Base-by-base conservation (phyloP, 2,113 vertebrate species). In the Tapirus terrestris region DNA sequence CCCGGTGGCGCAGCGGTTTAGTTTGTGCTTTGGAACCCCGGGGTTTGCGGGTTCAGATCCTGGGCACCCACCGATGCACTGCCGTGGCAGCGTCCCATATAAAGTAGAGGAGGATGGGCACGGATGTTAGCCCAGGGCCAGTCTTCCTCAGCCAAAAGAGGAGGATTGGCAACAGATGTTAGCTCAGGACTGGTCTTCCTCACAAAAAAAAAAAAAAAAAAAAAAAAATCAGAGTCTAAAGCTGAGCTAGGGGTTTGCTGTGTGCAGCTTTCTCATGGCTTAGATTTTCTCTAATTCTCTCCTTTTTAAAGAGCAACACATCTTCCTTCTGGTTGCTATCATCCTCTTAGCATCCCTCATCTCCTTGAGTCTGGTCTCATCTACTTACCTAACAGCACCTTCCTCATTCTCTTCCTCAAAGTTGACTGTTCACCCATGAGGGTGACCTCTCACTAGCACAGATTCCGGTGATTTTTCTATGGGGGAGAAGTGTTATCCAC, bases 281-380 rank as follows among this genome's bases (percentile, higher is more conserved):
- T 96, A 29, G 68, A 77, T 95, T 91, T 96, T 94, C n/a, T 65
- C 53, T 45, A 85, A 85, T 80, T 79, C 33, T 89, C 58, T 80
- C 61, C 23, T 85, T 96, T 76, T 67, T 80, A 56, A 95, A 87
- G 36, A 7, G 21, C 27, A 81, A n/a, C 8, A 79, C 53, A 21
- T 81, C 33, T 91, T 75, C 39, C 67, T 73, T 80, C 65, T 48
- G 39, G n/a, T 61, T 83, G 43, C 17, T 56, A 45, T 36, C 33
- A 63, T 85, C 60, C 23, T 75, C 18, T 82, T n/a, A 70, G 77
- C 63, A 51, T 87, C 33, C 18, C 8, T 65, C 60, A 48, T 17
- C 23, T 48, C 25, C n/a, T 13, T 18, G 45, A 14, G 29, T 75
- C 90, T 63, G n/a, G 43, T 33, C n/a, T 89, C 16, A 43, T 33